Conservation (phyloP, 1,140 invertebrate species). For the Pseudobourletiella spinata region DNA sequence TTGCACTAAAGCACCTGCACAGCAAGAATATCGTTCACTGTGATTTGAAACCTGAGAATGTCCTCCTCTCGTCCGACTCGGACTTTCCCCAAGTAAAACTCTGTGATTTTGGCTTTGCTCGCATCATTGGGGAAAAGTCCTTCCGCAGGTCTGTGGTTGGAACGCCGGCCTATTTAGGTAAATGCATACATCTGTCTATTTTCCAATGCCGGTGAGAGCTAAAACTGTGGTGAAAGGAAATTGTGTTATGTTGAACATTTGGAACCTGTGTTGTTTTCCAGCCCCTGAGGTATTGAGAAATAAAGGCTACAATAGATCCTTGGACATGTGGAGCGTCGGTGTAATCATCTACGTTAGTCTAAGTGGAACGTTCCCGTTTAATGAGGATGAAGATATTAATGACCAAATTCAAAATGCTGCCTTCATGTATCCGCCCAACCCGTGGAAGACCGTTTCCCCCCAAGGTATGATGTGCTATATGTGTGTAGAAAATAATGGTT, state of each 20-base stretch:
- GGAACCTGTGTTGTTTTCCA: conserved; percentile 41
- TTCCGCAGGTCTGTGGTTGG: conserved; percentile 91
- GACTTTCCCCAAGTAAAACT: conserved; percentile 97
- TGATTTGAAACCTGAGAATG: conserved; percentile 98
- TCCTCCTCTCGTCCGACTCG: conserved; percentile 81
- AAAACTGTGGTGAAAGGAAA: no score
- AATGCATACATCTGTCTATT: conserved; percentile 31
- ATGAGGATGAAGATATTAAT: conserved; percentile 98
- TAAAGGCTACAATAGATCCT: conserved; percentile 95
- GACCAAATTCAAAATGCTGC: conserved; percentile 99
- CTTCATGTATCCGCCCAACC: conserved; percentile 98
- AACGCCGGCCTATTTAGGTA: conserved; percentile 92
- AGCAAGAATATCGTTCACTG: conserved; percentile 97
- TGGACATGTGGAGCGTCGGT: conserved; percentile 99
- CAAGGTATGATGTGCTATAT: no score
- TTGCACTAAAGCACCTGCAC: conserved; percentile 92
- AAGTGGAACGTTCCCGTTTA: conserved; percentile 97
- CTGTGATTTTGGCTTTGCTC: conserved; percentile 97
- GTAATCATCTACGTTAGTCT: conserved; percentile 96
- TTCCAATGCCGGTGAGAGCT: no score
- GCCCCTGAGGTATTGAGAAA: conserved; percentile 97
- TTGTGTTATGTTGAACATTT: no score
- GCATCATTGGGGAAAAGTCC: conserved; percentile 97
- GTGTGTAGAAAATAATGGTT: conserved; percentile 14
- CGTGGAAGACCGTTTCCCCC: conserved; percentile 96